phyloP scores from a whole-genome alignment of 1,140 invertebrate genomes.

The Leptinotarsa texana region DNA sequence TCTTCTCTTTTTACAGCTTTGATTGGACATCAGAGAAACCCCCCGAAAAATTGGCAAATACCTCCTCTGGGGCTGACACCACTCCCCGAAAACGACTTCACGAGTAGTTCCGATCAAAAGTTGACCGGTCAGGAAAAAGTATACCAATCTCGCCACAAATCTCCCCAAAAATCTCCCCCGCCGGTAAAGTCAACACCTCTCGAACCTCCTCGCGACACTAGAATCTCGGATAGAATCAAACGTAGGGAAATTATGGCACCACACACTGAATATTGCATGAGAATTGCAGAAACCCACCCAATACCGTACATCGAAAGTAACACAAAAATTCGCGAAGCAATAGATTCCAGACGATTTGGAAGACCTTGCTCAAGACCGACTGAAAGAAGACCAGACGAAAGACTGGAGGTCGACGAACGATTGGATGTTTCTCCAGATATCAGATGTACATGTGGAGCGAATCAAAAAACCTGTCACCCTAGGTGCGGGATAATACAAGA shows the following conservation, averaged over 20 bases:
- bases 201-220: conserved; percentile 31
- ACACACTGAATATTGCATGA: conserved; percentile 38
- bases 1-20: neutral
- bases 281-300: conserved; percentile 13
- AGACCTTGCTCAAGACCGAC: neutral
- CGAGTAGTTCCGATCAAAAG: neutral
- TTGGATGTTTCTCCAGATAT: neutral
- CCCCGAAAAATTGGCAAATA: neutral
- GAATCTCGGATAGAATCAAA: conserved; percentile 48
- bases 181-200: neutral
- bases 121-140: neutral
- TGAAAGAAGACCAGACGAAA: neutral
- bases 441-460: neutral
- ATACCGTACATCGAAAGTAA: conserved; percentile 15
- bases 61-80: neutral
- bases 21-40: neutral
- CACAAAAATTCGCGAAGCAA: conserved; percentile 20
- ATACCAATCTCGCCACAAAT: neutral
- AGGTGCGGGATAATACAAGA: neutral
- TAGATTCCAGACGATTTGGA: conserved; percentile 10
- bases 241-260: conserved; percentile 32
- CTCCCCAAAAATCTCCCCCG: neutral
- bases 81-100: neutral
- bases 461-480: neutral
- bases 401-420: neutral